Base-by-base conservation (phyloP, 2,113 vertebrate genomes). In the Caretta caretta region DNA sequence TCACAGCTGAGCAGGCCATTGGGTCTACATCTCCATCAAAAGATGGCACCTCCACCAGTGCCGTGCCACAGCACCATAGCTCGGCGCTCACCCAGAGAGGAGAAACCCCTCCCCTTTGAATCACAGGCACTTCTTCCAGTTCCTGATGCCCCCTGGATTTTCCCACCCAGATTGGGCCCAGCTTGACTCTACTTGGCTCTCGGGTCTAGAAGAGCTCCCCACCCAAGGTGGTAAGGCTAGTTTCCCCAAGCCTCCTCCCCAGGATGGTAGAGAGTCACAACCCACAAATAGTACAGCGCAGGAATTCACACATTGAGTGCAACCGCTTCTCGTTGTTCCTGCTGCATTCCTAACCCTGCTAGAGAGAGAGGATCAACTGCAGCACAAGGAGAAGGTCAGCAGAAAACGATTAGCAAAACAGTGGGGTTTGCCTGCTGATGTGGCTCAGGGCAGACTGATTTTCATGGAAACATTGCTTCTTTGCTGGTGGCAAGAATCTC, bases 361-460 rank as follows among this genome's bases (percentile, higher is more conserved):
- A 4, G 8, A 42, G 54, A n/a, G 0, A 0, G 1, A 53, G 25
- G 46, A 16, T 12, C 75, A 0, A 11, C 50, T 22, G 54, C 0
- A 0, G 80, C 48, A 49, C 56, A 50, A 4, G 72, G 56, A 29
- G 29, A 4, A 53, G 5, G 14, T n/a, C 1, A 0, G 31, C n/a
- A 81, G 27, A 35, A 54, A 92, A 38, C 54, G 31, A 0, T 0
- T 29, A 1, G 2, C 1, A 2, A 17, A 69, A 0, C 1, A 82
- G 46, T 10, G 27, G 31, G 31, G 19, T 12, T n/a, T 29, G 31
- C 79, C 50, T 22, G 78, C 8, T 16, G 78, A 29, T 5, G 29
- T 50, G 13, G 4, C 0, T 56, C 7, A 1, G 57, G 17, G 31
- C 81, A 57, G 50, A 20, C 8, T 31, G 17, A 42, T 56, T 84